Base-by-base conservation (phyloP, 2,113 vertebrate species). In the Apteryx owenii region DNA sequence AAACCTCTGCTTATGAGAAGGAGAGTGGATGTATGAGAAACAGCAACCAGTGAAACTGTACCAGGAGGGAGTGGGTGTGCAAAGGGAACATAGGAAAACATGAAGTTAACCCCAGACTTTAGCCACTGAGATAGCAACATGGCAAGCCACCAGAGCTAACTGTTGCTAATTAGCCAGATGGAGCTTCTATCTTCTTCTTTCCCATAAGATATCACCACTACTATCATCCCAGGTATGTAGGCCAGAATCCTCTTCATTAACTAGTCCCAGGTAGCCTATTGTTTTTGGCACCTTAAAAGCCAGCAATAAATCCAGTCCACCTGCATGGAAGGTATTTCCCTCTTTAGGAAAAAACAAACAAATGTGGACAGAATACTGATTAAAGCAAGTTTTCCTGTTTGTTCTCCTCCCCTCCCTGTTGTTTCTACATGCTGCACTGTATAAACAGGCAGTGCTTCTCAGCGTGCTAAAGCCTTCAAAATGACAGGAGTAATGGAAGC, bases 401-500 rank as follows among this genome's bases (percentile, higher is more conserved):
- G 33, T 31, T 40, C 23, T 31, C 42, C 69, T 93, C 82, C 64
- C 21, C 83, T 42, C 79, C 64, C 42, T 40, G 64, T n/a, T 90
- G 58, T 93, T 97, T 80, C 79, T 89, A 84, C 62, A n/a, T 1
- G 21, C 90, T 62, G 87, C 70, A 46, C 42, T 90, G 40, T 76
- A 88, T 72, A 90, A 95, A 87, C 82, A 92, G 33, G 76, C 70
- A 62, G 72, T 94, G 94, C 86, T 96, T 83, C 93, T 94, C 64
- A 80, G 90, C 84, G 81, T 76, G 79, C 80, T 50, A 80, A 93
- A 77, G 66, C 76, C 76, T 66, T 92, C 44, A 36, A 85, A 96
- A 88, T 1, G 4, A 76, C 89, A 82, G 73, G 86, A 51, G 70
- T 96, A 95, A 96, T 95, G 92, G 65, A 91, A 97, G 78, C 79